Evolutionary conservation across 2,888 invertebrate genomes (phyloP).

Genomic region (Nemotelus pantherinus): DNA sequence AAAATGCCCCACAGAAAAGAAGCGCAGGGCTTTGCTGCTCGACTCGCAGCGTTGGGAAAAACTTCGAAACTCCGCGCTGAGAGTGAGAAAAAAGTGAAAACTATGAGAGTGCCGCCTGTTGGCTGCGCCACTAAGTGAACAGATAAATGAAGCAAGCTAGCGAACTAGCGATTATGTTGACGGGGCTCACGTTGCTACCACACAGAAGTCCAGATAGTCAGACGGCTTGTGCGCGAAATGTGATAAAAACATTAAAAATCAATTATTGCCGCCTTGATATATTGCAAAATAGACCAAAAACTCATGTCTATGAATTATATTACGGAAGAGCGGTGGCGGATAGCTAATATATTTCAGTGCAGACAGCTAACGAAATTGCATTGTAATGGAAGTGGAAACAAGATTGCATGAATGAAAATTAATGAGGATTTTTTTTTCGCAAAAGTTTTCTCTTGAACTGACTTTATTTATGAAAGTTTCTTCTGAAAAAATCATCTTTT

Average conservation of each 20-base stretch:
- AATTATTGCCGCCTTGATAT: slow-evolving; percentile 32
- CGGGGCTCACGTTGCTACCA: slow-evolving; percentile 18
- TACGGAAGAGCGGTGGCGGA: not conserved
- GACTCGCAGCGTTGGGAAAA: not conserved
- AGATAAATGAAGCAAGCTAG: slow-evolving; percentile 16
- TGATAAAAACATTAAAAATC: slow-evolving; percentile 40
- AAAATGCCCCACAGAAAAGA: slow-evolving; percentile 16
- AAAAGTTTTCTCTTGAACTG: not conserved
- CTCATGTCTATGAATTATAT: slow-evolving; percentile 11
- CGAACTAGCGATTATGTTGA: slow-evolving; percentile 10
- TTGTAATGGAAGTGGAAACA: slow-evolving; percentile 20
- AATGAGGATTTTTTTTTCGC: slow-evolving; percentile 1
- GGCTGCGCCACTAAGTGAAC: not conserved
- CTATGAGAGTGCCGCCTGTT: slow-evolving; percentile 11
- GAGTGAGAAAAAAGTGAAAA: slow-evolving; percentile 1
- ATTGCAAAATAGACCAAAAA: slow-evolving; percentile 31
- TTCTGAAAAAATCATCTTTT: too few relatives aligned
- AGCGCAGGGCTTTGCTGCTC: slow-evolving; percentile 20
- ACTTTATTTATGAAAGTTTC: too few relatives aligned
- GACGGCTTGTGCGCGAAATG: not conserved
- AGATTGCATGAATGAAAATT: slow-evolving; percentile 7
- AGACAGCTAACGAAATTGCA: slow-evolving; percentile 16
- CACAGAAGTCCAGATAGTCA: not conserved
- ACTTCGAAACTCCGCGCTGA: not conserved
- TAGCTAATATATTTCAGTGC: not conserved